Base-by-base conservation (phyloP, 2,888 invertebrate species). In the Ashinkailepas kermadecensis region DNA sequence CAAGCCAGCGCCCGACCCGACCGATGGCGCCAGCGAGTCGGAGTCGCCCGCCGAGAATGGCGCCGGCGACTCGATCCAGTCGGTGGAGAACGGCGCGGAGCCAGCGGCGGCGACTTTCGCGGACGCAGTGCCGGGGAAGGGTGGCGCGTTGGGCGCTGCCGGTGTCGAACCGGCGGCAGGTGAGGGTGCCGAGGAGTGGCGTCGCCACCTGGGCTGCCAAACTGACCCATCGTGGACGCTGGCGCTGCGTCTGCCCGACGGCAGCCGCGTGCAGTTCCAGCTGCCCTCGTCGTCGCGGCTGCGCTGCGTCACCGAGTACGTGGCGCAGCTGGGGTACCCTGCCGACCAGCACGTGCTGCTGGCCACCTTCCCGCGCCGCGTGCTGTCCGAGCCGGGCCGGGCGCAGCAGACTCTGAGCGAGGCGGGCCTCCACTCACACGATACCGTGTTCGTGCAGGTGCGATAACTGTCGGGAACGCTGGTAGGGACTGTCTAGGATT, bases 171-270 rank as follows among this genome's bases (percentile, higher is more conserved):
- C 81, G n/a, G 74, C 57, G 56, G 81, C 81, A 80, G 81, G 78
- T 54, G 80, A 39, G n/a, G 39, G 39, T 67, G 64, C 78, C 7
- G 81, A 84, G 64, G 84, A 85, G 78, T 87, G 86, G 85, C 84
- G 85, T 82, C 81, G 83, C 39, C 82, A 83, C 80, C 81, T 84
- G 21, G 85, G 84, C 58, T 64, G 82, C 57, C 81, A 82, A 56
- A 64, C 84, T 86, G 88, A 88, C 85, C 86, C 87, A 11, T 85
- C 86, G 83, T 86, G 87, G 18, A 86, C 86, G 80, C 82, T 89
- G 21, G 85, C 88, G 84, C 83, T 89, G 21, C 85, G 89, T 67
- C 87, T 88, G 83, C 89, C 89, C 67, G 87, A 88, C 85, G 88
- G 88, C 25, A 85, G 87, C 78, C 86, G 86, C 84, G 86, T 87